Percentiles rank a stretch among this genome's conserved stretches.
Evolutionary conservation across 2,888 invertebrate species (phyloP).

Genomic region (Drosophila fulvimacula): DNA sequence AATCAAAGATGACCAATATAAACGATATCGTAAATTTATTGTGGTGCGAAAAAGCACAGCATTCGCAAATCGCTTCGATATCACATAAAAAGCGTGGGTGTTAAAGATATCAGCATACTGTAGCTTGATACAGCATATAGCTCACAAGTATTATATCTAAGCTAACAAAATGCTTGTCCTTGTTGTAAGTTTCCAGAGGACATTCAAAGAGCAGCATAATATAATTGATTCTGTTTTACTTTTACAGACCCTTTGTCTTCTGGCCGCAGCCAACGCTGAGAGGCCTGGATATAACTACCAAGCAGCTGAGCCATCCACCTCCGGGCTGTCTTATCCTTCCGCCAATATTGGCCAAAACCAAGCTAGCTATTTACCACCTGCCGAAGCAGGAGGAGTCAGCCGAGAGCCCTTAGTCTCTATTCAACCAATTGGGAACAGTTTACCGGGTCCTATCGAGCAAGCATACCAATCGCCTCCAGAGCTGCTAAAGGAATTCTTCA

Average conservation of each 20-base stretch:
- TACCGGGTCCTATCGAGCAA: constrained; percentile 22
- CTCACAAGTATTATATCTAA: constrained; percentile 51
- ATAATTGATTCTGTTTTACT: background rate
- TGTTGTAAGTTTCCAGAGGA: constrained; percentile 58
- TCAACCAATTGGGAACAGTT: background rate
- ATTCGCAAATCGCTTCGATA: constrained; percentile 16
- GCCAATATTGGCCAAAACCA: constrained; percentile 38
- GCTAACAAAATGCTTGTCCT: constrained; percentile 69
- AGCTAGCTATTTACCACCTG: constrained; percentile 41
- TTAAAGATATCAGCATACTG: constrained; percentile 53
- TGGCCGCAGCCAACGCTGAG: constrained; percentile 65
- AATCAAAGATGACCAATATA: constrained; percentile 36
- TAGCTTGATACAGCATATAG: constrained; percentile 41
- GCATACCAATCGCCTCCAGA: constrained; percentile 55
- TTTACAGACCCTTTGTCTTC: constrained; percentile 58
- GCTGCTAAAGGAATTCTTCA: constrained; percentile 81
- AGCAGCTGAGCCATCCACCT: constrained; percentile 57
- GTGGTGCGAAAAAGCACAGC: constrained; percentile 29
- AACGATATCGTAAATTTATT: constrained; percentile 39
- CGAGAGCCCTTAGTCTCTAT: constrained; percentile 21
- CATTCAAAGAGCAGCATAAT: background rate
- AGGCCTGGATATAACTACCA: constrained; percentile 75
- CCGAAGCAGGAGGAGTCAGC: constrained; percentile 2
- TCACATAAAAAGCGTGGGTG: constrained; percentile 69
- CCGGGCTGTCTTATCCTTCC: constrained; percentile 45